phyloP scores from a whole-genome alignment of 2,888 invertebrate genomes.

The Phortica magna region DNA sequence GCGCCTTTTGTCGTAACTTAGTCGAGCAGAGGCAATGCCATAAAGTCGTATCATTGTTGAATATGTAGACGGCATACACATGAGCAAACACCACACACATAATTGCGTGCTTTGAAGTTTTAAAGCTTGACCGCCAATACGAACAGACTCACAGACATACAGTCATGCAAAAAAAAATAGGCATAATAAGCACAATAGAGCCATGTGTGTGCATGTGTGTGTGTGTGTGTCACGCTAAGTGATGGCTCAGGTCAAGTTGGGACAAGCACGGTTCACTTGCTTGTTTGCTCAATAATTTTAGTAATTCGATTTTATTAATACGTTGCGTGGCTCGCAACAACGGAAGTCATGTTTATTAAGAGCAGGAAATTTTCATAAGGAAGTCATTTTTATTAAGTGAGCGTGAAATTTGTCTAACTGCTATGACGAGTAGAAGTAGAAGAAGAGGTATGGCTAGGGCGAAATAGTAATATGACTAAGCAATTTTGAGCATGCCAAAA shows the following conservation, averaged over 20 bases:
- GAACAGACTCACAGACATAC: not conserved
- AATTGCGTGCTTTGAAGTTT: too few relatives aligned
- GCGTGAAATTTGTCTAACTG: not conserved
- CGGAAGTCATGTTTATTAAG: not conserved
- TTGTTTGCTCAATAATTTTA: conserved; percentile 45
- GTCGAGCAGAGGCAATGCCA: not conserved
- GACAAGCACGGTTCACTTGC: conserved; percentile 13
- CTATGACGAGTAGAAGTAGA: not conserved
- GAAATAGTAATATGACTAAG: too few relatives aligned
- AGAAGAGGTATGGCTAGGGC: not conserved
- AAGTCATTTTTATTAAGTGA: not conserved
- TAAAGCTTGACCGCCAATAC: too few relatives aligned
- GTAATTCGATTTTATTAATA: conserved; percentile 43
- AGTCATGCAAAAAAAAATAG: not conserved
- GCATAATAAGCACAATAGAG: conserved; percentile 38
- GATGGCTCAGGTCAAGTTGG: conserved; percentile 29
- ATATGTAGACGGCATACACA: not conserved
- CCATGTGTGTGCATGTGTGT: not conserved
- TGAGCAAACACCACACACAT: not conserved
- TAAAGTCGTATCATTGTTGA: too few relatives aligned
- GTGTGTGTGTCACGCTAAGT: conserved; percentile 17
- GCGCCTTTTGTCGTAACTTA: conserved; percentile 20
- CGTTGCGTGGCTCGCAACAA: not conserved
- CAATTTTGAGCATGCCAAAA: not conserved
- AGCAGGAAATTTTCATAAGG: not conserved